Evolutionary conservation across 2,113 vertebrate species (phyloP), one percentile per base, ranked within the genome.

Genomic region (Nothocercus nigrocapillus): DNA sequence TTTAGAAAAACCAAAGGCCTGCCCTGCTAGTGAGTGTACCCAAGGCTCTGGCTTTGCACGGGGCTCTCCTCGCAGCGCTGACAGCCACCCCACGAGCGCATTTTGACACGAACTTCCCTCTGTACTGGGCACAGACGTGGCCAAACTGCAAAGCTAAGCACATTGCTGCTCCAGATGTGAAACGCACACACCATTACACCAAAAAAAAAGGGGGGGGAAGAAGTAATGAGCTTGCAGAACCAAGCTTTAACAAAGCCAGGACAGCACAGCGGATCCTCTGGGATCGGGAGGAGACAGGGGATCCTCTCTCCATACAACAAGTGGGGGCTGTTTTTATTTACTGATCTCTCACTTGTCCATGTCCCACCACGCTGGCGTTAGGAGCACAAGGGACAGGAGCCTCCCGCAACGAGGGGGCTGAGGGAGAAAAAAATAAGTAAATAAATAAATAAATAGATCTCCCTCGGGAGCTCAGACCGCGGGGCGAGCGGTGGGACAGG

Each of bases 101-200:
- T 11, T 75, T 40, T 13, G 78, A 67, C 32, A 36, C 5, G 20
- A 36, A 79, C 56, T 10, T 62, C 72, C 24, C 84, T 10, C 64
- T 32, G 42, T 4, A 87, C 73, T 14, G 76, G 70, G 51, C 90
- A 82, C 47, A 34, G 72, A 63, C 14, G 47, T 59, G 61, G 56
- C 59, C 63, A 11, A 93, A 88, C 9, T 85, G 93, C 90, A 54
- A 25, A 96, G 94, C 94, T 94, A 62, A 94, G 89, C 91, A 91
- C 85, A 81, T 90, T 68, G 87, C 0, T 79, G 73, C 89, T 93
- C 87, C 96, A 94, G 89, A 94, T 77, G 91, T 18, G 86, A 81
- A 78, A 81, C 22, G 77, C 82, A 17, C 66, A 28, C 68, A 12
- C 27, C 70, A 79, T 8, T 7, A 67, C 34, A 87, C 82, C 66